Percentiles rank a stretch among this genome's conserved stretches.
Conservation (phyloP, 2,113 vertebrate species). For the Nannospalax galili region DNA sequence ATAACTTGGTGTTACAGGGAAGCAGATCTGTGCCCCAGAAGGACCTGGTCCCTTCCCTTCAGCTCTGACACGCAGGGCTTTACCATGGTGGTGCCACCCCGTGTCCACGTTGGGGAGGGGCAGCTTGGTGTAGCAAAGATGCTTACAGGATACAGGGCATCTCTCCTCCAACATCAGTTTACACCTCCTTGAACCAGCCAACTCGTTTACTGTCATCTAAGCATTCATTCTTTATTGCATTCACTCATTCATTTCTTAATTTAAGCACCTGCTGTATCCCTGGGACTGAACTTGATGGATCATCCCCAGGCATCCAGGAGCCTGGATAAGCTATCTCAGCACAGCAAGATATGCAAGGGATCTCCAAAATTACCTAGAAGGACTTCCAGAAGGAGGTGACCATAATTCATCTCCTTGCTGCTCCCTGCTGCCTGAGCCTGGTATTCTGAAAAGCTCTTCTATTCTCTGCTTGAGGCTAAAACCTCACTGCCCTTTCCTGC, state of each 20-base stretch:
- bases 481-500: neutral
- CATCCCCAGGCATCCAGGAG: neutral
- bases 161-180: neutral
- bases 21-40: neutral
- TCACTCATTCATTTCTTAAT: neutral
- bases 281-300: neutral
- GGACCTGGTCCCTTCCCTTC: neutral
- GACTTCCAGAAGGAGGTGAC: neutral
- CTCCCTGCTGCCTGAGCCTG: neutral
- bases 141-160: neutral
- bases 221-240: neutral
- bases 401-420: neutral
- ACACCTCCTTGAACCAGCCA: neutral
- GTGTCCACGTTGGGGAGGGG: constrained; percentile 8
- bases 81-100: neutral
- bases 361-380: neutral
- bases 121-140: neutral
- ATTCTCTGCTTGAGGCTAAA: neutral
- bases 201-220: neutral
- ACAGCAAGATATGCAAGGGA: neutral
- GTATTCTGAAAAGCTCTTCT: neutral
- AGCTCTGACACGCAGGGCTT: neutral
- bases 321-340: neutral
- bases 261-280: neutral
- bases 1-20: neutral